Evolutionary conservation across 2,888 invertebrate genomes (phyloP).

Genomic region (Meghimatium bilineatum): DNA sequence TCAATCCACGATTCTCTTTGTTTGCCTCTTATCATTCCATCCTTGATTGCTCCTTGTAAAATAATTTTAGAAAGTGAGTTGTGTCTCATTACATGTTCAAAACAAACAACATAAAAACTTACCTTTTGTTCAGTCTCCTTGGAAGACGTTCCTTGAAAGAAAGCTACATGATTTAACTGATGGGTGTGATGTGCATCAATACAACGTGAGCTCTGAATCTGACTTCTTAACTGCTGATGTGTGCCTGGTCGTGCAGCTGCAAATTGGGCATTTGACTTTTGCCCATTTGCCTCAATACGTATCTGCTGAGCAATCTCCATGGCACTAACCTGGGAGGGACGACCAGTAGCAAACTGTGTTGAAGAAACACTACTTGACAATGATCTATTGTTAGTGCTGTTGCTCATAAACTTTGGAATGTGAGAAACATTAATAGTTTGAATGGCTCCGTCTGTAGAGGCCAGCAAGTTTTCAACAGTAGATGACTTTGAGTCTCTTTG

Average conservation of each 20-base stretch:
- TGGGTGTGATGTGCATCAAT: conserved; percentile 42
- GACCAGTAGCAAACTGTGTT: conserved; percentile 10
- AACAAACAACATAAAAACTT: too few species aligned
- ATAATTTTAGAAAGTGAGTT: too few species aligned
- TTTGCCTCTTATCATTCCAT: too few species aligned
- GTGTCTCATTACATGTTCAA: too few species aligned
- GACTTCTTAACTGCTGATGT: conserved; percentile 44
- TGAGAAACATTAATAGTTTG: conserved; percentile 47
- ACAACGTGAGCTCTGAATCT: conserved; percentile 46
- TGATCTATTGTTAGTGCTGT: conserved; percentile 1
- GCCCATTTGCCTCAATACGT: conserved; percentile 47
- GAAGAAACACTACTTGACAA: conserved; percentile 4
- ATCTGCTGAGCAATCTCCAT: conserved; percentile 50
- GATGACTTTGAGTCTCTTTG: conserved; percentile 6
- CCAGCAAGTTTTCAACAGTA: conserved; percentile 33
- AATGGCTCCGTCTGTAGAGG: conserved; percentile 33
- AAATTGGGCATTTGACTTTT: conserved; percentile 42
- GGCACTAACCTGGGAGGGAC: conserved; percentile 34
- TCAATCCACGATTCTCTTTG: too few species aligned
- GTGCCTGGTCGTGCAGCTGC: conserved; percentile 45
- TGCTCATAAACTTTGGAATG: conserved; percentile 32
- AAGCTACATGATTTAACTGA: neutral
- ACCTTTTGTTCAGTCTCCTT: conserved; percentile 33
- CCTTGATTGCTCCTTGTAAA: too few species aligned
- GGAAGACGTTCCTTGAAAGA: neutral